Conservation (phyloP, 2,797 vertebrate genomes). For the Eulemur rubriventer region DNA sequence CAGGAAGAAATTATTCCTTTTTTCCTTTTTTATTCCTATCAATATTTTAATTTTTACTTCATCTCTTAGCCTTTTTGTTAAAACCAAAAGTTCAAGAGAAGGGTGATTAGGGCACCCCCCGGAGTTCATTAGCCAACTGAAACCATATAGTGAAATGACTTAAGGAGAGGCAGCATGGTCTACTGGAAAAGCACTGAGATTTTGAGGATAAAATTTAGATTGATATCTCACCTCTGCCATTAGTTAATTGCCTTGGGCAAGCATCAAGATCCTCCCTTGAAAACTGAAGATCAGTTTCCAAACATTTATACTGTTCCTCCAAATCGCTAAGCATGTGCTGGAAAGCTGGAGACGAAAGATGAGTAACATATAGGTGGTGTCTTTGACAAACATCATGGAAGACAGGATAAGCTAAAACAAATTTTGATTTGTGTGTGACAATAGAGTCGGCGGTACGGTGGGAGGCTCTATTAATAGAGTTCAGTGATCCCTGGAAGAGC, state of each 20-base stretch:
- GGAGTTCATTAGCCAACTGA: not conserved
- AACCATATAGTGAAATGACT: not conserved
- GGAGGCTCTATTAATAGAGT: not conserved
- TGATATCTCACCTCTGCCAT: not conserved
- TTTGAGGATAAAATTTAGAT: not conserved
- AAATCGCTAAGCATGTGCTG: not conserved
- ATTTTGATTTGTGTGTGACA: not conserved
- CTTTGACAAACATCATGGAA: not conserved
- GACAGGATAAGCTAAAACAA: not conserved
- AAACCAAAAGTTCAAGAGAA: not conserved
- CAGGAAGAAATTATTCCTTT: not conserved
- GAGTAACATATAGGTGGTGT: not conserved
- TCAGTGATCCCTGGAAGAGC: slow-evolving; percentile 24
- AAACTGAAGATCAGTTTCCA: not conserved
- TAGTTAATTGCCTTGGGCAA: not conserved
- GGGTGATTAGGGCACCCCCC: not conserved
- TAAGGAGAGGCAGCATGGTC: not conserved
- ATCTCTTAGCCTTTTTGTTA: not conserved
- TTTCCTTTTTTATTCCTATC: not conserved
- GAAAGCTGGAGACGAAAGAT: not conserved
- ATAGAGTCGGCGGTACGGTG: not conserved
- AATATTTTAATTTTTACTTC: slow-evolving; percentile 15
- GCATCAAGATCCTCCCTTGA: not conserved
- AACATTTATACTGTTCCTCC: not conserved
- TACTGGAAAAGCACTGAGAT: not conserved